These are phyloP conservation scores for Drosophila chauvacae DNA, from an alignment of 1,140 invertebrate genomes.

Conservation along the genomic window DNA sequence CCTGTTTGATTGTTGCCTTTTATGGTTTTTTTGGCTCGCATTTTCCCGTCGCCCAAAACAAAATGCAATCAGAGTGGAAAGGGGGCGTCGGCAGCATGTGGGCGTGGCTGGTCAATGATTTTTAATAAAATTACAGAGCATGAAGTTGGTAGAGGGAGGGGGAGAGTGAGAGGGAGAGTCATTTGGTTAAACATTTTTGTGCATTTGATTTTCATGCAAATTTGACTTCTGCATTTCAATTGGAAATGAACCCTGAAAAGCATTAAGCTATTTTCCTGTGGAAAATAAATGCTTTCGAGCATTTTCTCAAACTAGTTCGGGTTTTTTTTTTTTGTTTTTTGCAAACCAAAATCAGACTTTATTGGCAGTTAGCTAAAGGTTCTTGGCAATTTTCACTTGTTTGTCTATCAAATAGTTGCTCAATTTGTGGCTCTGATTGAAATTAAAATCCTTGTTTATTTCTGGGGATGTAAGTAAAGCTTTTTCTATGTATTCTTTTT, in stretches of 20 bases:
- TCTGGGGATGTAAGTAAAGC: background rate
- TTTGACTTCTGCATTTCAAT: slow-evolving; percentile 24
- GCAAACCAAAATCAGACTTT: background rate
- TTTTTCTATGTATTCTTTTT: background rate
- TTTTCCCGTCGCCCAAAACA: slow-evolving; percentile 7
- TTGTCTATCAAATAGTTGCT: slow-evolving; percentile 2
- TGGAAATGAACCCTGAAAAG: background rate
- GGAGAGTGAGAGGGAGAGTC: background rate
- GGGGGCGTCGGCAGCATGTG: background rate
- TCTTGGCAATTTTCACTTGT: background rate
- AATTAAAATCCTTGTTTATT: background rate
- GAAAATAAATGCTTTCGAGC: background rate
- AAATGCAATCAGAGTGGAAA: slow-evolving; percentile 38
- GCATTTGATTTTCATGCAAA: slow-evolving; percentile 61
- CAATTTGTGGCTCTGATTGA: background rate
- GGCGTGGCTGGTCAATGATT: slow-evolving; percentile 39
- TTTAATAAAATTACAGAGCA: slow-evolving; percentile 72
- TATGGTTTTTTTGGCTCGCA: slow-evolving; percentile 23
- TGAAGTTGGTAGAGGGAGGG: background rate
- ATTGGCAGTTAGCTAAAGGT: background rate
- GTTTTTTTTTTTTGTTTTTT: too few relatives aligned
- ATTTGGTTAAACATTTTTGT: slow-evolving; percentile 58
- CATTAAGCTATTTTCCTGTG: background rate
- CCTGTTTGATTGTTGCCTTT: slow-evolving; percentile 48
- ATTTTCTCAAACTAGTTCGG: background rate